Evolutionary conservation across 1,140 invertebrate genomes (phyloP).

Genomic region (Scylla paramamosain): DNA sequence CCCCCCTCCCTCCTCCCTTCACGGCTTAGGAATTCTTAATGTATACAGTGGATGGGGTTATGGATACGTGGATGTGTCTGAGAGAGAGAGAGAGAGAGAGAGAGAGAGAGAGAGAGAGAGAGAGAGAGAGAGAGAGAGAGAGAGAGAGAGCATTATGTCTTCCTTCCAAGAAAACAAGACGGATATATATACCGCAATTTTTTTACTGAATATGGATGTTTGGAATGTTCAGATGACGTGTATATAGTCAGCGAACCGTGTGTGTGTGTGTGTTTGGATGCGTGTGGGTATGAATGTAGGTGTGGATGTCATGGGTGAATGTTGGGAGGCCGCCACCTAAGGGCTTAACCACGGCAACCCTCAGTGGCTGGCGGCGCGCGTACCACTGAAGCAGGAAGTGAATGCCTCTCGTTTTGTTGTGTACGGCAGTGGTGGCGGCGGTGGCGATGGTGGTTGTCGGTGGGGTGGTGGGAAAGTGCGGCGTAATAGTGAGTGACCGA

Average conservation of each 20-base stretch:
- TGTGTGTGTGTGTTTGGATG: not conserved
- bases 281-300: not conserved
- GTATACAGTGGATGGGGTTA: not conserved
- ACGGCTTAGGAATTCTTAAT: not conserved
- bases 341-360: not conserved
- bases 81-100: too few species aligned
- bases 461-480: not conserved
- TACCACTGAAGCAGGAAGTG: constrained; percentile 2
- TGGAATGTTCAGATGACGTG: too few species aligned
- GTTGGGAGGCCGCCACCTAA: not conserved
- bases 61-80: not conserved
- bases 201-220: too few species aligned
- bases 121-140: too few species aligned
- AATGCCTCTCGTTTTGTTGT: not conserved
- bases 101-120: too few species aligned
- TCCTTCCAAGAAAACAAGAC: too few species aligned
- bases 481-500: constrained; percentile 4
- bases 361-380: not conserved
- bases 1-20: not conserved
- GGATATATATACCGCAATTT: too few species aligned
- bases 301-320: not conserved
- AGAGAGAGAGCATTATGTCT: too few species aligned
- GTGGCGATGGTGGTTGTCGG: not conserved
- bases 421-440: not conserved
- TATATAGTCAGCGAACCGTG: too few species aligned